Conservation (phyloP, 1,140 invertebrate species). For the Temnothorax nylanderi region DNA sequence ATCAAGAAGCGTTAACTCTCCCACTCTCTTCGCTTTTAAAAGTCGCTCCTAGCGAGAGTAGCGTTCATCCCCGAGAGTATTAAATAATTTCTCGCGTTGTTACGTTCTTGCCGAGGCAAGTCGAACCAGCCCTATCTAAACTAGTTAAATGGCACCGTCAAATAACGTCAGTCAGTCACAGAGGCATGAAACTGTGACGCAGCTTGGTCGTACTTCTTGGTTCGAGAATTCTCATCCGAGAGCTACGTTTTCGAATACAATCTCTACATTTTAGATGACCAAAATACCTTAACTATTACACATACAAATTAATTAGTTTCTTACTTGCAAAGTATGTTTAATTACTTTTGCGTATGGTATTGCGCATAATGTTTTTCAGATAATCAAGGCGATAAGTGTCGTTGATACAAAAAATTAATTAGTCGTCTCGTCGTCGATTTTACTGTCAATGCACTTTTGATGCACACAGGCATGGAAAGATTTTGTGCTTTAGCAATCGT, state of each 20-base stretch:
- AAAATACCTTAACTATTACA: neutral
- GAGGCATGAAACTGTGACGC: conserved; percentile 29
- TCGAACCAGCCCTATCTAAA: conserved; percentile 24
- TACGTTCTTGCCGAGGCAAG: conserved; percentile 34
- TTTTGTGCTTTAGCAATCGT: conserved; percentile 19
- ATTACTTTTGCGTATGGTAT: neutral
- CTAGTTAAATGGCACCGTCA: conserved; percentile 30
- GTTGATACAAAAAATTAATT: neutral
- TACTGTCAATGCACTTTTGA: neutral
- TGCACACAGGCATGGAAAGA: neutral
- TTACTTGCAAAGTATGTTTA: neutral
- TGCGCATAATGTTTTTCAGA: neutral
- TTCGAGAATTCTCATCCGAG: conserved; percentile 7
- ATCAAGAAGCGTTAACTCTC: neutral
- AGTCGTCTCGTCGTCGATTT: neutral
- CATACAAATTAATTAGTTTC: neutral
- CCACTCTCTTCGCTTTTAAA: neutral
- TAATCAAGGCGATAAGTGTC: neutral
- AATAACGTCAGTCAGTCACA: conserved; percentile 22
- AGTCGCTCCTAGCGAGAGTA: neutral
- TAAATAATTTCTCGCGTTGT: conserved; percentile 51
- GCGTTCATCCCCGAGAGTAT: conserved; percentile 5
- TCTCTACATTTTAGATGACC: neutral
- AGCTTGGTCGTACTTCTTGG: conserved; percentile 1
- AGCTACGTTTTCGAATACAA: neutral